These are phyloP conservation scores for Eulemur macaco DNA, from an alignment of 2,113 vertebrate species.

Conservation along the genomic window DNA sequence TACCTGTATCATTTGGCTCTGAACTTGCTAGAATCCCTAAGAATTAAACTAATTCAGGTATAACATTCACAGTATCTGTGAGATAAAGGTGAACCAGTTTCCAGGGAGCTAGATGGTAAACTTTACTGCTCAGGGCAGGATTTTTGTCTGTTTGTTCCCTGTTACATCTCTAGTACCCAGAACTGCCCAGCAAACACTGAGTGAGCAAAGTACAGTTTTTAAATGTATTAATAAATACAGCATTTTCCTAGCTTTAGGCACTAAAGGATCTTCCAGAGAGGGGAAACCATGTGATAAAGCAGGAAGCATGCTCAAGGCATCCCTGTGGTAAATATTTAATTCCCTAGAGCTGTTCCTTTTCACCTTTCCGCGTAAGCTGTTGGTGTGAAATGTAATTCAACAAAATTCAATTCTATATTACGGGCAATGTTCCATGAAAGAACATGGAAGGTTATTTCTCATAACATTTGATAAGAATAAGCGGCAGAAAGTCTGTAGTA, in stretches of 20 bases:
- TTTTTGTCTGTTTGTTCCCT: background rate
- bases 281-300: background rate
- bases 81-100: background rate
- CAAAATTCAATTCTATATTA: background rate
- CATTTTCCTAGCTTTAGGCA: background rate
- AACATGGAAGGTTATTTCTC: background rate
- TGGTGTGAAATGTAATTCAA: background rate
- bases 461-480: background rate
- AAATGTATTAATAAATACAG: background rate
- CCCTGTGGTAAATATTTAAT: background rate
- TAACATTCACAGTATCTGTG: background rate
- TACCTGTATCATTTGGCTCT: background rate
- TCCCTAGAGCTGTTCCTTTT: background rate
- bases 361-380: background rate
- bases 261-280: background rate
- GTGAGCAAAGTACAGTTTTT: background rate
- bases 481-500: background rate
- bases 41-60: background rate
- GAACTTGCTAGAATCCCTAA: conserved; percentile 1
- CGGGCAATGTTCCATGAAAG: background rate
- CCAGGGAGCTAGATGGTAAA: background rate
- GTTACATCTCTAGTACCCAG: background rate
- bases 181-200: background rate
- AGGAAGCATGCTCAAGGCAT: background rate
- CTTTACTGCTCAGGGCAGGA: background rate